phyloP scores from a whole-genome alignment of 2,888 invertebrate species.

The Lycocerus yunnanus region DNA sequence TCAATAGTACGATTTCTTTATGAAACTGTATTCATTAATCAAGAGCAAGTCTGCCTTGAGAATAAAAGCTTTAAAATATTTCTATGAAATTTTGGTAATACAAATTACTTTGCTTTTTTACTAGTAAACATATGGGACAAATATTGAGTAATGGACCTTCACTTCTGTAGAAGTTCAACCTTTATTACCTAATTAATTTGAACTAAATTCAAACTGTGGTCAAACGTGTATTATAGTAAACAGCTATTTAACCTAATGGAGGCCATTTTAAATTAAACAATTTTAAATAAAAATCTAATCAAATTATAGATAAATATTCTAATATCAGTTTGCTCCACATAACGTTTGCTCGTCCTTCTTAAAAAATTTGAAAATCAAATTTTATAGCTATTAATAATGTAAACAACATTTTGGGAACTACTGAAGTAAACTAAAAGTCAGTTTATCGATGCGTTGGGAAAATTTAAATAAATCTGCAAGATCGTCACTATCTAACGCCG shows the following conservation, averaged over 20 bases:
- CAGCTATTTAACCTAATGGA: neutral
- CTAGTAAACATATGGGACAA: neutral
- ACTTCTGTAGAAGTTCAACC: neutral
- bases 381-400: too few relatives aligned
- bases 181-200: neutral
- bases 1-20: neutral
- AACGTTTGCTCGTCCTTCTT: too few relatives aligned
- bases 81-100: neutral
- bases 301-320: neutral
- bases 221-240: neutral
- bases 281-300: neutral
- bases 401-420: too few relatives aligned
- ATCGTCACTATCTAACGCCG: too few relatives aligned
- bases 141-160: neutral
- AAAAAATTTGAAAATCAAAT: conserved; percentile 48
- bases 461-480: too few relatives aligned
- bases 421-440: too few relatives aligned
- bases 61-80: neutral
- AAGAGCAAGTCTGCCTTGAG: neutral
- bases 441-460: too few relatives aligned
- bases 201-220: neutral
- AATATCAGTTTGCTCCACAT: neutral
- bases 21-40: neutral
- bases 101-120: neutral
- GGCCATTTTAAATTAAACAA: neutral